These are phyloP conservation scores for Casuarius casuarius DNA, from an alignment of 2,113 vertebrate genomes.

Conservation along the genomic window DNA sequence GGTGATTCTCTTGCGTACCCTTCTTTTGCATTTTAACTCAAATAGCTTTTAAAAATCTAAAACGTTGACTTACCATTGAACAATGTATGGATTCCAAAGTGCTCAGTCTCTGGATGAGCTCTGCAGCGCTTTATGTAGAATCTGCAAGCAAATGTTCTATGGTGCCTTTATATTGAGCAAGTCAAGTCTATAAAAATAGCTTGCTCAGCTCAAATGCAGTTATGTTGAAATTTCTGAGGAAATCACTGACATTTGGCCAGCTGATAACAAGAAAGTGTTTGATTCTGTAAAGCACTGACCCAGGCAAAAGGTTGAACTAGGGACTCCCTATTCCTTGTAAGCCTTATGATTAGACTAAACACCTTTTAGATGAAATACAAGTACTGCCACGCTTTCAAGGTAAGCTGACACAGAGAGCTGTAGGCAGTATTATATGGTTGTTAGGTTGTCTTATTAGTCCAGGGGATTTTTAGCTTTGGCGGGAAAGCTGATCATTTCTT, in stretches of 20 bases:
- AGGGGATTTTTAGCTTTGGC: neutral
- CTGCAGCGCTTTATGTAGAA: neutral
- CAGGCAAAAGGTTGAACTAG: neutral
- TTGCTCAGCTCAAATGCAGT: neutral
- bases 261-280: neutral
- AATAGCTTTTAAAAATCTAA: neutral
- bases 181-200: neutral
- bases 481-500: neutral
- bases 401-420: neutral
- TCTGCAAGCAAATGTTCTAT: neutral
- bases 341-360: neutral
- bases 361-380: neutral
- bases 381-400: neutral
- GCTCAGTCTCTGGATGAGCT: neutral
- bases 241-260: neutral
- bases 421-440: neutral
- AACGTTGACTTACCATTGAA: slow-evolving; percentile 29
- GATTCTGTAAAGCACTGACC: neutral
- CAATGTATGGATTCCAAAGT: neutral
- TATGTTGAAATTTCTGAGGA: slow-evolving; percentile 13
- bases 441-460: neutral
- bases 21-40: neutral
- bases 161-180: neutral
- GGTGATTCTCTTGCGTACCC: neutral
- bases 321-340: neutral